A percentile compares a stretch with the other conserved stretches of the same genome.
Conservation (phyloP, 2,113 vertebrate genomes). For the Oriolus oriolus region DNA sequence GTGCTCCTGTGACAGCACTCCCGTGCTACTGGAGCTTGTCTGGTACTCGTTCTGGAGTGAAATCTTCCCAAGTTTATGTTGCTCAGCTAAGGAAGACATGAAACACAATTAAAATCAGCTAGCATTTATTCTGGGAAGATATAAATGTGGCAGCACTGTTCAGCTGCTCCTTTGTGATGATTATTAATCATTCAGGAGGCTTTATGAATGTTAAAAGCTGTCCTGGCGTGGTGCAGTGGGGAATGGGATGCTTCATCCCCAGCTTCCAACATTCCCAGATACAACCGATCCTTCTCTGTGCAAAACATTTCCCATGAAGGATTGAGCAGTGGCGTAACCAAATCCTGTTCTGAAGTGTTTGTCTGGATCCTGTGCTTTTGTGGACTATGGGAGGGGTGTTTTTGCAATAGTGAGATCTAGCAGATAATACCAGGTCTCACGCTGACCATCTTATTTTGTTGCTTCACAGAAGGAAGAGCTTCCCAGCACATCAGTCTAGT, state of each 20-base stretch:
- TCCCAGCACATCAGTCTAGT: background rate
- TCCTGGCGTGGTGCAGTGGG: background rate
- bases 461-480: constrained; percentile 59
- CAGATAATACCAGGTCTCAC: background rate
- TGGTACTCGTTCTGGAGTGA: background rate
- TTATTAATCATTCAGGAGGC: constrained; percentile 22
- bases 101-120: constrained; percentile 30
- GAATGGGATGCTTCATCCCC: background rate
- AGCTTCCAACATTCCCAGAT: background rate
- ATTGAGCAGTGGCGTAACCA: background rate
- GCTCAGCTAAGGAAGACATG: background rate
- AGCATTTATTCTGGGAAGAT: constrained; percentile 31
- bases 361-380: background rate
- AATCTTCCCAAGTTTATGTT: background rate
- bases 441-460: background rate
- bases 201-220: constrained; percentile 23
- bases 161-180: constrained; percentile 47
- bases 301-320: background rate
- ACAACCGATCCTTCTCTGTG: background rate
- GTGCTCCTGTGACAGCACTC: background rate
- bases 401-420: background rate
- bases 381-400: background rate
- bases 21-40: background rate
- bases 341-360: background rate
- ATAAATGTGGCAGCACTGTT: constrained; percentile 23